Evolutionary conservation across 1,140 invertebrate genomes (phyloP).

Genomic region (Drosophila quadrilineata): DNA sequence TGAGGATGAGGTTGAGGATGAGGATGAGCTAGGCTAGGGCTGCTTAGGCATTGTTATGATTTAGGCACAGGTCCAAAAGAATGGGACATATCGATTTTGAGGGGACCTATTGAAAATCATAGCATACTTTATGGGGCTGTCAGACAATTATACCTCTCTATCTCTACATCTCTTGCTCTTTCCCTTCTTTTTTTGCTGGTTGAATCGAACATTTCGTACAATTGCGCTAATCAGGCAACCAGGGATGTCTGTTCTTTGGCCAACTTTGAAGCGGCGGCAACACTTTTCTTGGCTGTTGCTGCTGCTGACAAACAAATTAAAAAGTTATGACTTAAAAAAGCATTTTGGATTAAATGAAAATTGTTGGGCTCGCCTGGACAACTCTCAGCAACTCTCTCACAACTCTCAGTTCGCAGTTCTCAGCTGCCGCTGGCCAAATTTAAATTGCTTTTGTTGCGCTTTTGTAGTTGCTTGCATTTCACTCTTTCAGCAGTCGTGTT

Average conservation of each 20-base stretch:
- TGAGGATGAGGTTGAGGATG: background rate
- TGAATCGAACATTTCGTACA: conserved; percentile 30
- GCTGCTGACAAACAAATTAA: conserved; percentile 75
- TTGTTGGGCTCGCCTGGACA: conserved; percentile 54
- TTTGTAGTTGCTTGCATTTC: conserved; percentile 64
- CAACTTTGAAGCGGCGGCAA: conserved; percentile 12
- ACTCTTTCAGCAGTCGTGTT: conserved; percentile 8
- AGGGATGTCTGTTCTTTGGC: background rate
- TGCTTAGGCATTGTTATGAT: conserved; percentile 67
- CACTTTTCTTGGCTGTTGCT: conserved; percentile 36
- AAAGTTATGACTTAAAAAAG: conserved; percentile 76
- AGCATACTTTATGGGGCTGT: conserved; percentile 47
- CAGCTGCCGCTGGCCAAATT: conserved; percentile 66
- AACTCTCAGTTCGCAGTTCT: background rate
- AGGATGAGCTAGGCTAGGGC: background rate
- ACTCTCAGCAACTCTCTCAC: background rate
- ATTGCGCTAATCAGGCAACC: conserved; percentile 61
- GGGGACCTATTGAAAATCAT: conserved; percentile 44
- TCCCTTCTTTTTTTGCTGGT: too few relatives aligned
- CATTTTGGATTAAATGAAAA: conserved; percentile 67
- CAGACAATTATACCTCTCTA: conserved; percentile 38
- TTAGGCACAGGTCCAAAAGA: conserved; percentile 28
- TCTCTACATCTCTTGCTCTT: too few relatives aligned
- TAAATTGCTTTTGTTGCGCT: conserved; percentile 78
- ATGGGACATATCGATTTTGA: conserved; percentile 63